A percentile compares a stretch with the other conserved stretches of the same genome.
These are phyloP conservation scores for Macrobrachium nipponense DNA, from an alignment of 1,140 invertebrate genomes.

Conservation along the genomic window DNA sequence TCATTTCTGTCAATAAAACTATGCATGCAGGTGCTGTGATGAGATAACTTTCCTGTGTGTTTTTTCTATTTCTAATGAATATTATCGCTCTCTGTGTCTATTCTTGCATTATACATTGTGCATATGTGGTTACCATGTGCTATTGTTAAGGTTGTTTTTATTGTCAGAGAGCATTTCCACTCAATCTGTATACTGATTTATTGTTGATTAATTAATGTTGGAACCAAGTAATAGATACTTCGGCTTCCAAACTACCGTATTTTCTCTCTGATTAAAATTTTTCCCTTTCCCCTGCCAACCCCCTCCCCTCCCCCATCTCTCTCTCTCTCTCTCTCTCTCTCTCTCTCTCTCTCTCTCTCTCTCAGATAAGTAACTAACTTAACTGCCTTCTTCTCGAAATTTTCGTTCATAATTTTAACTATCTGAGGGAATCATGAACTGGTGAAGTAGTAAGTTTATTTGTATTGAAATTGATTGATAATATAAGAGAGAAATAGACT, in stretches of 20 bases:
- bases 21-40: no score
- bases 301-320: slow-evolving; percentile 6
- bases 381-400: neutral
- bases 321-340: slow-evolving; percentile 27
- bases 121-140: no score
- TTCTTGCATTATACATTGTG: no score
- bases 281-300: neutral
- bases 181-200: no score
- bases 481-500: no score
- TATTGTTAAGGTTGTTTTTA: no score
- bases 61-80: no score
- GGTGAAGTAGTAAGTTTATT: neutral
- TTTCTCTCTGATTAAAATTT: neutral
- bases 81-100: no score
- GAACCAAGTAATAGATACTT: neutral
- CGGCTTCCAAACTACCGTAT: neutral
- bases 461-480: neutral
- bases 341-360: slow-evolving; percentile 20
- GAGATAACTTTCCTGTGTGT: no score
- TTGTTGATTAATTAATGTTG: no score
- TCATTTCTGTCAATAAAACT: no score
- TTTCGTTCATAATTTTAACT: neutral
- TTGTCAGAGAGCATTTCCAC: no score
- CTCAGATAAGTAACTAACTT: neutral
- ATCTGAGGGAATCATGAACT: neutral